Evolutionary conservation across 23 tunicate genomes (phyloP).

Genomic region (Diplosoma virens): DNA sequence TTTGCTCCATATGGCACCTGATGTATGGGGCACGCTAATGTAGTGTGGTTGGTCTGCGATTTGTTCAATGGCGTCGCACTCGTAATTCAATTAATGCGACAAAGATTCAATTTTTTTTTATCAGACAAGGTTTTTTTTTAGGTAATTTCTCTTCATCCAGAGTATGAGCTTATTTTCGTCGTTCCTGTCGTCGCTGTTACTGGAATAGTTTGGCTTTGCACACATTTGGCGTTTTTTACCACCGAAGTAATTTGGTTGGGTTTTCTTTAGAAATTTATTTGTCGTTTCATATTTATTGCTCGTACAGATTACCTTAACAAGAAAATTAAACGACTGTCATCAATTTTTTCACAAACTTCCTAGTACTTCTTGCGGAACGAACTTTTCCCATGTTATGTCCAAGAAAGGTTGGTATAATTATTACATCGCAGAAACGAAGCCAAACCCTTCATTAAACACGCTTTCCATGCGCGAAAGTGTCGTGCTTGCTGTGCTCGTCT

Average conservation of each 20-base stretch:
- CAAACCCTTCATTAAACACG: too few species aligned
- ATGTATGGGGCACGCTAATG: too few species aligned
- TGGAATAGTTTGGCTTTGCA: slow-evolving; percentile 39
- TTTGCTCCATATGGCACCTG: too few species aligned
- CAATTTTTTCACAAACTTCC: slow-evolving; percentile 52
- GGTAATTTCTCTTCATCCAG: slow-evolving; percentile 51
- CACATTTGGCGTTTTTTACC: slow-evolving; percentile 35
- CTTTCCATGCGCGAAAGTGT: too few species aligned
- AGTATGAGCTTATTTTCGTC: slow-evolving; percentile 53
- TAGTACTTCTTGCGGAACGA: slow-evolving; percentile 30
- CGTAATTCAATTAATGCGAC: too few species aligned
- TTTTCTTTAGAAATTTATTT: too few species aligned
- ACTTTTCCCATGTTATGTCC: slow-evolving; percentile 52
- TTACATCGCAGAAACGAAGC: too few species aligned
- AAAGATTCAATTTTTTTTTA: neutral
- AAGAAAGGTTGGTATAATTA: slow-evolving; percentile 36
- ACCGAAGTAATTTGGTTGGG: slow-evolving; percentile 35
- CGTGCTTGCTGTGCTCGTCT: too few species aligned
- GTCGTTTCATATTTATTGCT: neutral
- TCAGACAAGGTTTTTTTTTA: neutral
- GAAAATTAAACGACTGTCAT: slow-evolving; percentile 40
- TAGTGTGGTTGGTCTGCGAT: too few species aligned
- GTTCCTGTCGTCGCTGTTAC: slow-evolving; percentile 44
- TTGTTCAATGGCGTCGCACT: too few species aligned
- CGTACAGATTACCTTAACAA: slow-evolving; percentile 27